Conservation (phyloP, 2,888 invertebrate genomes). For the Pollenia angustigena region DNA sequence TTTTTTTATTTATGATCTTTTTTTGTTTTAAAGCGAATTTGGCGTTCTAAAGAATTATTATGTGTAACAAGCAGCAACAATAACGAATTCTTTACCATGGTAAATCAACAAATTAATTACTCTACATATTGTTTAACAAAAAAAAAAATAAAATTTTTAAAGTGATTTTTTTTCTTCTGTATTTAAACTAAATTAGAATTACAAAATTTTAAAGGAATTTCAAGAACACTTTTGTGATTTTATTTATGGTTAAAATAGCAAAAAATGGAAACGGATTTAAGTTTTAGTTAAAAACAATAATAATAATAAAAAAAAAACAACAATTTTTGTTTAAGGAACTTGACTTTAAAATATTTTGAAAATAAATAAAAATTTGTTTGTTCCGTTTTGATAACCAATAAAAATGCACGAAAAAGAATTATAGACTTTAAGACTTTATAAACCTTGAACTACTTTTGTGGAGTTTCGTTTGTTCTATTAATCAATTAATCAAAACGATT, state of each 20-base stretch:
- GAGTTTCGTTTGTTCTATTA: too few species aligned
- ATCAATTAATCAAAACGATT: too few species aligned
- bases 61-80: constrained; percentile 62
- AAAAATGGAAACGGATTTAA: constrained; percentile 52
- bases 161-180: constrained; percentile 21
- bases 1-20: background rate
- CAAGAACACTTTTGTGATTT: constrained; percentile 65
- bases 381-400: background rate
- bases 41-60: constrained; percentile 68
- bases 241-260: constrained; percentile 26
- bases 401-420: too few species aligned
- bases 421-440: too few species aligned
- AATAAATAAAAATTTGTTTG: background rate
- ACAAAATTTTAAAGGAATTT: constrained; percentile 67
- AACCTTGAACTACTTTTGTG: too few species aligned
- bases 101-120: constrained; percentile 69
- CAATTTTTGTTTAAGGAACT: constrained; percentile 14
- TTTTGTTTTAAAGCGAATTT: constrained; percentile 48
- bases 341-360: background rate
- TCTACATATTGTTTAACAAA: background rate
- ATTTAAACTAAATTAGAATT: constrained; percentile 49
- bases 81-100: constrained; percentile 59
- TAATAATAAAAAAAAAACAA: background rate
- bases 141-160: constrained; percentile 19
- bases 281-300: background rate